Percentiles rank a stretch among this genome's conserved stretches.
Evolutionary conservation across 2,888 invertebrate species (phyloP).

Genomic region (Isotomurus palustris): DNA sequence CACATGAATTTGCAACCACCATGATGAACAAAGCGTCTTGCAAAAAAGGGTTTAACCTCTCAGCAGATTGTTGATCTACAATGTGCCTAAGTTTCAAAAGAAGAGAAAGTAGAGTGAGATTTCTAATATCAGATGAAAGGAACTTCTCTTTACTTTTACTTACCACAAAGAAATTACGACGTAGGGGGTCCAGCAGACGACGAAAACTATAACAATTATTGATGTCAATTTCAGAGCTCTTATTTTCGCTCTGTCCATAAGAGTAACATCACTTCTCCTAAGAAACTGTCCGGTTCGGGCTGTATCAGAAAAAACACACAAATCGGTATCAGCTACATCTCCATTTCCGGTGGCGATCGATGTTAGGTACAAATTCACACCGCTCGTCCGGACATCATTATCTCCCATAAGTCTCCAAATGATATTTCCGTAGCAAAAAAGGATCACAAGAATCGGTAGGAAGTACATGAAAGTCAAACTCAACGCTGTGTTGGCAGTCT

Average conservation of each 20-base stretch:
- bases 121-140: too few species aligned
- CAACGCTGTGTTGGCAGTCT: conserved; percentile 66
- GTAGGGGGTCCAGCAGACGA: conserved; percentile 35
- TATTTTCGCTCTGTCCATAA: conserved; percentile 35
- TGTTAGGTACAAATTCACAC: too few species aligned
- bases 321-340: too few species aligned
- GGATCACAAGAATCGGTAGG: conserved; percentile 65
- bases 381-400: too few species aligned
- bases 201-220: conserved; percentile 30
- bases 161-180: conserved; percentile 30
- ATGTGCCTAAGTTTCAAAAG: conserved; percentile 70
- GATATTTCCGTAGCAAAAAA: conserved; percentile 66
- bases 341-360: too few species aligned
- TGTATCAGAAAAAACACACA: too few species aligned
- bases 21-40: conserved; percentile 70
- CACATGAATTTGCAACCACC: conserved; percentile 74
- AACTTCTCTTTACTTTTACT: too few species aligned
- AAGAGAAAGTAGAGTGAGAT: too few species aligned
- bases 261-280: conserved; percentile 27
- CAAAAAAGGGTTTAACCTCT: conserved; percentile 59
- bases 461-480: conserved; percentile 70
- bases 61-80: conserved; percentile 63
- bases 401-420: conserved; percentile 62
- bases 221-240: conserved; percentile 33
- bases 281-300: too few species aligned